Percentiles rank a stretch among this genome's conserved stretches.
Evolutionary conservation across 2,888 invertebrate species (phyloP).

Genomic region (Odontomyia ornata): DNA sequence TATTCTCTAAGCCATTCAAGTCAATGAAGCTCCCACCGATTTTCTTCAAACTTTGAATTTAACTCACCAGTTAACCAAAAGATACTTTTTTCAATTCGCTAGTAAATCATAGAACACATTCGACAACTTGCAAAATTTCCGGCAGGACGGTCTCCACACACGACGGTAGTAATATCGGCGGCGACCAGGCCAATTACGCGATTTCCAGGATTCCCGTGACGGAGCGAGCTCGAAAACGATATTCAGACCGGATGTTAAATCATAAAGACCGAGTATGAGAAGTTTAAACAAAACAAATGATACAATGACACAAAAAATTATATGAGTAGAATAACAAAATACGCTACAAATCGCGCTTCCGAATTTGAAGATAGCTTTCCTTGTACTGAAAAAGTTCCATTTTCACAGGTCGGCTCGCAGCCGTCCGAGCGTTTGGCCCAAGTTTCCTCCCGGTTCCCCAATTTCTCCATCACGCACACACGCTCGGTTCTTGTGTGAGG

Average conservation of each 20-base stretch:
- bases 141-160: background rate
- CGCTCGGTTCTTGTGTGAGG: too few species aligned
- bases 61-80: too few species aligned
- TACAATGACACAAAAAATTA: conserved; percentile 65
- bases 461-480: conserved; percentile 5
- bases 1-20: too few species aligned
- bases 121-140: too few species aligned
- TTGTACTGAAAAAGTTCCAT: conserved; percentile 59
- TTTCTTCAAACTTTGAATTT: too few species aligned
- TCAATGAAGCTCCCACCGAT: too few species aligned
- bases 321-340: conserved; percentile 65
- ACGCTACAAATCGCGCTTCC: conserved; percentile 64
- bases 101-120: too few species aligned
- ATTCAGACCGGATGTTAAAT: conserved; percentile 43
- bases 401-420: background rate
- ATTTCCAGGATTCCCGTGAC: conserved; percentile 19
- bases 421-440: background rate
- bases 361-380: conserved; percentile 65
- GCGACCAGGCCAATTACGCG: conserved; percentile 1
- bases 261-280: conserved; percentile 42
- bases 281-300: conserved; percentile 61
- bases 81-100: too few species aligned
- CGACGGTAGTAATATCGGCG: background rate
- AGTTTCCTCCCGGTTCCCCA: background rate
- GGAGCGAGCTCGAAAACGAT: conserved; percentile 40